Evolutionary conservation across 1,140 invertebrate species (phyloP).

Genomic region (Drosophila equinoxialis): DNA sequence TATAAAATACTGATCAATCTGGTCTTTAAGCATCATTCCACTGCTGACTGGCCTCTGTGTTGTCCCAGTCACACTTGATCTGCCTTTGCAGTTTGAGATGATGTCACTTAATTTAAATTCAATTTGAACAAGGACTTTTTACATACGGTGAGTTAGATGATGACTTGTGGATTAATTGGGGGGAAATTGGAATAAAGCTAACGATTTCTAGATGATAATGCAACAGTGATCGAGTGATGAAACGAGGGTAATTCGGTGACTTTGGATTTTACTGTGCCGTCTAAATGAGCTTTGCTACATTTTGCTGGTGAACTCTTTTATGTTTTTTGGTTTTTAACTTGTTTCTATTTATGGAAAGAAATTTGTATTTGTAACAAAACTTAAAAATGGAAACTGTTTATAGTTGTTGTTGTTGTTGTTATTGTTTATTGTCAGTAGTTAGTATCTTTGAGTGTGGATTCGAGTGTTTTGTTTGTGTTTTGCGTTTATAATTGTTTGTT

Average conservation of each 20-base stretch:
- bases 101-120: not conserved
- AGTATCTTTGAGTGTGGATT: not conserved
- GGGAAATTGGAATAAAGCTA: not conserved
- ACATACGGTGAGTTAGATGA: not conserved
- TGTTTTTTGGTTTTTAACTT: constrained; percentile 15
- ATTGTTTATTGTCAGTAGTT: constrained; percentile 32
- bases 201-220: constrained; percentile 42
- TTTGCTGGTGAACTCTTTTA: constrained; percentile 49
- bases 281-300: constrained; percentile 56
- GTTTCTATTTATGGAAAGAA: constrained; percentile 47
- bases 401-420: too few species aligned
- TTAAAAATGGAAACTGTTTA: constrained; percentile 55
- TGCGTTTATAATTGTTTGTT: constrained; percentile 32
- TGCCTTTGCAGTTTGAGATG: not conserved
- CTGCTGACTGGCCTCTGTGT: not conserved
- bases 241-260: constrained; percentile 12
- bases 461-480: constrained; percentile 22
- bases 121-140: not conserved
- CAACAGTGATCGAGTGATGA: constrained; percentile 10
- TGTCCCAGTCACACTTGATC: not conserved
- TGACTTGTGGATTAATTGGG: not conserved
- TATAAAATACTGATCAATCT: not conserved
- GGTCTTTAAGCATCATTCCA: not conserved
- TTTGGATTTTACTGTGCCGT: constrained; percentile 41
- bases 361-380: constrained; percentile 59